Evolutionary conservation across 2,888 invertebrate species (phyloP), one percentile per base, ranked within the genome.

Genomic region (Epinotia nisella): DNA sequence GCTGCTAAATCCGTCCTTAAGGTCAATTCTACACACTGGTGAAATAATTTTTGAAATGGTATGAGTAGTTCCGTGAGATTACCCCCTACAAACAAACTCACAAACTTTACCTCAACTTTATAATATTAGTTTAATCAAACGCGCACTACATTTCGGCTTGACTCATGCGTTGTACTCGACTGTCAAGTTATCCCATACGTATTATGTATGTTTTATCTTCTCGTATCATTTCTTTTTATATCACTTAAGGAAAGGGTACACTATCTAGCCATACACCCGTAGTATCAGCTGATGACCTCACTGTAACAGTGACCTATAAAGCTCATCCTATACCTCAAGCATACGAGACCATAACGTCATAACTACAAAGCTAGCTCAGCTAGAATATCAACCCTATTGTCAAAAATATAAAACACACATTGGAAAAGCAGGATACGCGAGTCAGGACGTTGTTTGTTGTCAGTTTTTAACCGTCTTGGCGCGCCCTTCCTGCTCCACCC

Each of bases 401-500:
- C 19, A 3, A 21, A 10, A 0, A 1, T 11, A 10, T 51, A 17
- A 66, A 41, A 24, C 9, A 24, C 3, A 66, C 3, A 19, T 55
- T 65, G 19, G 7, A 13, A 56, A n/a, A 21, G 55, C 55, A n/a
- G 24, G n/a, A 1, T 1, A 24, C 41, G 41, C 19, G 55, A 56
- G 66, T 56, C 56, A 4, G 24, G 0, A 11, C n/a, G 7, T 66
- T 56, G n/a, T 60, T 11, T 45, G 15, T 15, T 55, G 55, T 62
- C 17, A 39, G n/a, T 19, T 17, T 58, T 35, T 65, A 82, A 82
- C 79, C 81, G 85, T 85, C 85, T 85, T 82, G 85, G 81, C 90
- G 77, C 91, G 85, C 91, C 91, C 90, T 90, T 91, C 90, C 92
- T 85, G 90, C 83, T 86, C 76, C 89, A 81, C 90, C 90, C 85